Evolutionary conservation across 2,797 vertebrate species (phyloP).

Genomic region (Poeciliopsis turneri): DNA sequence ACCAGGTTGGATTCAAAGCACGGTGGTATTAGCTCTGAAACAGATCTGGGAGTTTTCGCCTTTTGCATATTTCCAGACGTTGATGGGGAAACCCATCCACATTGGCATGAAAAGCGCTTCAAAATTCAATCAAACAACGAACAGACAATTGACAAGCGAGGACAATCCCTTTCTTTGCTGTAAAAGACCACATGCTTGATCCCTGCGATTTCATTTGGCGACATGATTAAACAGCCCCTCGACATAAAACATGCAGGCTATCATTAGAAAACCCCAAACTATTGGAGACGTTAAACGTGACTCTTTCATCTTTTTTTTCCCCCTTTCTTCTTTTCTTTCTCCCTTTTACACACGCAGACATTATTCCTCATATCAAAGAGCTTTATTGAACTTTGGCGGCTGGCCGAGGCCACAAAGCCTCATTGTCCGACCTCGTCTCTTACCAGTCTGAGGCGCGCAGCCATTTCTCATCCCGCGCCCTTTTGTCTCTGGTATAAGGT

Average conservation of each 20-base stretch:
- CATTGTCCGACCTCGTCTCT: conserved; percentile 56
- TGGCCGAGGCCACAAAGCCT: conserved; percentile 38
- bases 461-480: conserved; percentile 27
- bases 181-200: conserved; percentile 1
- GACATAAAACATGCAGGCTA: conserved; percentile 23
- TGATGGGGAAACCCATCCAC: neutral
- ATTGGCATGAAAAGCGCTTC: neutral
- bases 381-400: conserved; percentile 48
- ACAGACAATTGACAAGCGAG: neutral
- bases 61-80: neutral
- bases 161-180: neutral
- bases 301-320: conserved; percentile 57
- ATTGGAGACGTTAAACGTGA: conserved; percentile 50
- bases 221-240: conserved; percentile 36
- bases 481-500: conserved; percentile 52
- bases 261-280: conserved; percentile 47
- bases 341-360: conserved; percentile 52
- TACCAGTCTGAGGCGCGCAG: conserved; percentile 23
- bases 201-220: conserved; percentile 29
- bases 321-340: conserved; percentile 53
- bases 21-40: neutral
- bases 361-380: conserved; percentile 66
- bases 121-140: neutral
- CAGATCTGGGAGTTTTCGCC: neutral
- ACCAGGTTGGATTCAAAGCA: neutral